These are phyloP conservation scores for Plusia festucae DNA, from an alignment of 2,888 invertebrate genomes.

Conservation along the genomic window DNA sequence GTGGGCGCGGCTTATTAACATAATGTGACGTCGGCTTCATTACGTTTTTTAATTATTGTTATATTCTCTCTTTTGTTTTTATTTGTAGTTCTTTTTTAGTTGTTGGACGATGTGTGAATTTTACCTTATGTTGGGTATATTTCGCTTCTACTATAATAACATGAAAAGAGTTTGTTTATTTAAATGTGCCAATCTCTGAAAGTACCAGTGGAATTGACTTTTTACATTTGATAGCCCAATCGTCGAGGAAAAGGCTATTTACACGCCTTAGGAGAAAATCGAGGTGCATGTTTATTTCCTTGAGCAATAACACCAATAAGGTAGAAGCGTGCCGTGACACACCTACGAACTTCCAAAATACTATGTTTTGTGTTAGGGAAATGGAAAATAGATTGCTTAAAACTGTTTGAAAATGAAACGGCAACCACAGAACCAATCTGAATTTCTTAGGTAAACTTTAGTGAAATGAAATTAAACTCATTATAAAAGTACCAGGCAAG, in stretches of 20 bases:
- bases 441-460: background rate
- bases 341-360: too few species aligned
- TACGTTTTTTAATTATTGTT: slow-evolving; percentile 17
- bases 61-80: slow-evolving; percentile 1
- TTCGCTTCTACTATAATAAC: too few species aligned
- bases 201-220: too few species aligned
- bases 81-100: background rate
- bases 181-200: too few species aligned
- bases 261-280: too few species aligned
- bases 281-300: too few species aligned
- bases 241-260: too few species aligned
- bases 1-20: slow-evolving; percentile 28
- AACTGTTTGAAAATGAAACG: background rate
- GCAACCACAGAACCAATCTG: background rate
- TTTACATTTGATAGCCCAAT: too few species aligned
- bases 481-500: slow-evolving; percentile 36
- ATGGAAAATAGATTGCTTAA: background rate
- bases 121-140: background rate
- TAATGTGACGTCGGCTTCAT: slow-evolving; percentile 18
- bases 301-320: too few species aligned
- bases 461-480: background rate
- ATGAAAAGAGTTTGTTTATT: too few species aligned
- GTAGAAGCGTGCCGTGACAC: background rate
- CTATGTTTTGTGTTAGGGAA: too few species aligned
- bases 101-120: background rate